phyloP scores from a whole-genome alignment of 2,797 vertebrate species.

The Tapera naevia region DNA sequence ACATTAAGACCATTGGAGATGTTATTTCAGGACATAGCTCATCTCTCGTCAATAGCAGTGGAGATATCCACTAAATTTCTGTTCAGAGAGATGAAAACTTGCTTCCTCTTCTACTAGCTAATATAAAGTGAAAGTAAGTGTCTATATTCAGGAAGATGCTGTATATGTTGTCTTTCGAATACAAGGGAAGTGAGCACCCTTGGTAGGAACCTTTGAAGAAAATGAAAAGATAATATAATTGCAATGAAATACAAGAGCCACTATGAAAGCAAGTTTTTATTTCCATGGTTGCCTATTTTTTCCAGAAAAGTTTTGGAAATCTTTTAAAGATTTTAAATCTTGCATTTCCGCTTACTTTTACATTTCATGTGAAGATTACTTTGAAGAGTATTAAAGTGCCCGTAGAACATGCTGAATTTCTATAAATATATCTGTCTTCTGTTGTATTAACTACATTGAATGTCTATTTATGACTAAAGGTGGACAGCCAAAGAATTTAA shows the following conservation, averaged over 20 bases:
- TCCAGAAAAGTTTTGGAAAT: background rate
- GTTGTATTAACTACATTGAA: constrained; percentile 6
- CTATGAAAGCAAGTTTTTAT: background rate
- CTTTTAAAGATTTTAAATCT: background rate
- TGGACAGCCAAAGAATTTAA: background rate
- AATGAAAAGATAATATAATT: background rate
- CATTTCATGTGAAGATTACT: constrained; percentile 26
- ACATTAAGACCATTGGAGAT: background rate
- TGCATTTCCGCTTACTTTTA: background rate
- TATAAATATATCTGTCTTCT: constrained; percentile 3
- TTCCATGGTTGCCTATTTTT: background rate
- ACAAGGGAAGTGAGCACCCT: background rate
- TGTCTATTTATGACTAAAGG: constrained; percentile 7
- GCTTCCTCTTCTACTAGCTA: background rate
- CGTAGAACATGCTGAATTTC: constrained; percentile 12
- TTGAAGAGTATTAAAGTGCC: constrained; percentile 5
- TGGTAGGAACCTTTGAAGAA: background rate
- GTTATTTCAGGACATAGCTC: background rate
- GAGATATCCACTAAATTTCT: background rate
- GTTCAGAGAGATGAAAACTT: background rate
- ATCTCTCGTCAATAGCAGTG: background rate
- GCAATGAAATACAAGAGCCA: background rate
- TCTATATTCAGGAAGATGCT: background rate
- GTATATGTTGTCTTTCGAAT: background rate
- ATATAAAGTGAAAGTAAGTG: background rate